Base-by-base conservation (phyloP, 2,797 vertebrate genomes). In the Acanthornis magna region DNA sequence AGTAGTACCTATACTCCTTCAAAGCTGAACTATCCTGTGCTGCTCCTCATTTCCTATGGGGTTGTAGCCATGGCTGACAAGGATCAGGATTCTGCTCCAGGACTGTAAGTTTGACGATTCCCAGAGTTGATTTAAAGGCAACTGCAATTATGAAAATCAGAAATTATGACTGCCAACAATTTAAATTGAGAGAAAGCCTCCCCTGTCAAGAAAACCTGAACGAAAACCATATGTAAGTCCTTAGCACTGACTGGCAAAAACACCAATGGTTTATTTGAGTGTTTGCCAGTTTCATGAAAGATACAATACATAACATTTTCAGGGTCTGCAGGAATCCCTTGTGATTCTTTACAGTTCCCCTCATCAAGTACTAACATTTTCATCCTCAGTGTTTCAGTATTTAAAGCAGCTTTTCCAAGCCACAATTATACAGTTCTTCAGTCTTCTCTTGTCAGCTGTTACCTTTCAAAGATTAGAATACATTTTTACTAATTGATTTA, bases 71-170 rank as follows among this genome's bases (percentile, higher is more conserved):
- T 27, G 32, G 45, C 45, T 91, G 74, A 71, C 30, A 85, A 65
- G 22, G 47, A 70, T 68, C 4, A 5, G 20, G 25, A 87, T 74
- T 83, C 67, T 82, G 66, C 45, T 80, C 50, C 48, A 54, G n/a
- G 42, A 73, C 1, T 1, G 10, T 20, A 71, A 72, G 13, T 87
- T 11, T 61, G 48, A 92, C 60, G 47, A 75, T 48, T 91, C 91
- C n/a, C 75, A 74, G 57, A 87, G 51, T 13, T 92, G 45, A 77
- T 75, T 79, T 85, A 68, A 89, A 93, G 40, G 58, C 66, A 96
- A 80, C 30, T 65, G 36, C 58, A 81, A 51, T 75, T 81, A 91
- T 43, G 68, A 85, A 95, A 88, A 92, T 71, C 21, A 80, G 75
- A 80, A 85, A 91, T 91, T 26, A 81, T 30, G 68, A 67, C 50